Percentiles rank a stretch among this genome's conserved stretches.
Evolutionary conservation across 2,113 vertebrate species (phyloP).

Genomic region (Salminus brasiliensis): DNA sequence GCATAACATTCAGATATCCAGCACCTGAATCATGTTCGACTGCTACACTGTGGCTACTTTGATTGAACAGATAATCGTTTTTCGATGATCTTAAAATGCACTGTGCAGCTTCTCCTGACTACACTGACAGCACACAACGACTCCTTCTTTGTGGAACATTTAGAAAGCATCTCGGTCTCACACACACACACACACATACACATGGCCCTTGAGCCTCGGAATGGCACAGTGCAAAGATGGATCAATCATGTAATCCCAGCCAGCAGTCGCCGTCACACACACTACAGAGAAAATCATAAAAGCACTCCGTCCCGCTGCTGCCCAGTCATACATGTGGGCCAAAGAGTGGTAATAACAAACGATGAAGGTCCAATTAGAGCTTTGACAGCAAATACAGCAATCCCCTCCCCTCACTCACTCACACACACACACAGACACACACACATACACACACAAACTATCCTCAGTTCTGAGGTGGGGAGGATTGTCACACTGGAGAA

Average conservation of each 20-base stretch:
- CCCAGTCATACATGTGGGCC: conserved; percentile 19
- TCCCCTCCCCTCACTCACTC: conserved; percentile 41
- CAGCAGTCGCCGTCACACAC: conserved; percentile 26
- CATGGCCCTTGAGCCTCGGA: neutral
- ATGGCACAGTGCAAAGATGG: conserved; percentile 31
- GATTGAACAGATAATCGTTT: neutral
- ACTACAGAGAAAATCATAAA: conserved; percentile 44
- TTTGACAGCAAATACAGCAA: conserved; percentile 54
- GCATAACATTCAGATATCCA: neutral
- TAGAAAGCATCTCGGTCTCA: neutral
- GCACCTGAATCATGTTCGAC: neutral
- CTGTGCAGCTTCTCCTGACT: neutral
- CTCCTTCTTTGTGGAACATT: conserved; percentile 10
- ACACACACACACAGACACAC: too few relatives aligned
- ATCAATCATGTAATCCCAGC: conserved; percentile 26
- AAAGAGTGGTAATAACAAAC: conserved; percentile 67
- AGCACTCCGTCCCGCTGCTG: conserved; percentile 11
- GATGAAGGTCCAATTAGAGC: conserved; percentile 62
- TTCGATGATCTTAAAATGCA: neutral
- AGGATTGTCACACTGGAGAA: conserved; percentile 81
- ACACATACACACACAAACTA: conserved; percentile 42
- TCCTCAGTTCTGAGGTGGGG: conserved; percentile 60
- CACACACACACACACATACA: neutral
- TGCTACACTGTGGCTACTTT: neutral
- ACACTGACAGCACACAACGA: conserved; percentile 17